Percentiles rank a stretch among this genome's conserved stretches.
Evolutionary conservation across 2,113 vertebrate species (phyloP).

Genomic region (Cephalopterus ornatus): DNA sequence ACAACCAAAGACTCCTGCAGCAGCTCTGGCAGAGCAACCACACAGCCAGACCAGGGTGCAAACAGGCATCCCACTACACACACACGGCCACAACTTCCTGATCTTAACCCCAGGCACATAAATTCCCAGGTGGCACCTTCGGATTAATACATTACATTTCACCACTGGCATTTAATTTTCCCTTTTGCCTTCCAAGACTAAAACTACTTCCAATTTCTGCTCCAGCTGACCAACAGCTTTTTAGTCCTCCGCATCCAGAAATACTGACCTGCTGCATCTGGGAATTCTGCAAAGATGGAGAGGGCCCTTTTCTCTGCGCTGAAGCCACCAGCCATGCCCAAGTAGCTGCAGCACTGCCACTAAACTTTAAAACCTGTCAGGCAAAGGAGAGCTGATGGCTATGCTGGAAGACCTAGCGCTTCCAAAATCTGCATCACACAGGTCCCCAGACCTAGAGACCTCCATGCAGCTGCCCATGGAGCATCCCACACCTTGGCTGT

Average conservation of each 20-base stretch:
- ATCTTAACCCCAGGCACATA: background rate
- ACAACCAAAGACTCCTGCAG: background rate
- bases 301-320: background rate
- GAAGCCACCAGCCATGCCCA: background rate
- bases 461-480: rapidly evolving
- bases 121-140: background rate
- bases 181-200: background rate
- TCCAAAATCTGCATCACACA: background rate
- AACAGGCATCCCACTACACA: background rate
- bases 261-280: background rate
- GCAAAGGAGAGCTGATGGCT: background rate
- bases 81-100: background rate
- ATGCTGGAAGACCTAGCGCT: rapidly evolving
- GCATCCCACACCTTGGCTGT: background rate
- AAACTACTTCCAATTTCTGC: background rate
- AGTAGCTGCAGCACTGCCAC: background rate
- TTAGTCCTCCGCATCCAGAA: background rate
- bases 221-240: background rate
- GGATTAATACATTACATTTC: background rate
- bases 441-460: background rate
- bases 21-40: background rate
- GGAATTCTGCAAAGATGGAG: background rate
- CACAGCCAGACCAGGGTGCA: background rate
- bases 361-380: background rate
- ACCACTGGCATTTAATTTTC: background rate